phyloP scores from a whole-genome alignment of 2,113 vertebrate species.

The Peromyscus leucopus region DNA sequence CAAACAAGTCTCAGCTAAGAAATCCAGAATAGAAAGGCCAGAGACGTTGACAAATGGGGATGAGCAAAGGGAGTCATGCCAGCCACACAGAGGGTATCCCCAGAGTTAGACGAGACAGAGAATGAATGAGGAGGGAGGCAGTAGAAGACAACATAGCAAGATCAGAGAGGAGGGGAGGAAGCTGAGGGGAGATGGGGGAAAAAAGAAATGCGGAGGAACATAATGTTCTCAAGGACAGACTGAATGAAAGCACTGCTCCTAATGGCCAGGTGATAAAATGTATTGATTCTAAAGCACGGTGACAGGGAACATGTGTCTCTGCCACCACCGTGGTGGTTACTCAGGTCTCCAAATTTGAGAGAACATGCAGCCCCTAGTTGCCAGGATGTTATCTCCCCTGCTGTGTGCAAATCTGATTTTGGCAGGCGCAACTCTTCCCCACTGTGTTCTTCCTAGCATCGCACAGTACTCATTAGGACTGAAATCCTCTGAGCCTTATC shows the following conservation, averaged over 20 bases:
- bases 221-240: background rate
- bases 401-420: slow-evolving; percentile 69
- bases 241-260: background rate
- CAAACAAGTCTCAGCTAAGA: slow-evolving; percentile 4
- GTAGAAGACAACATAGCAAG: background rate
- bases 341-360: slow-evolving; percentile 6
- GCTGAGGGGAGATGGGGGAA: background rate
- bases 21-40: background rate
- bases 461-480: slow-evolving; percentile 66
- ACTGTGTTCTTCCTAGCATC: slow-evolving; percentile 47
- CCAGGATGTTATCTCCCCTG: slow-evolving; percentile 42
- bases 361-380: slow-evolving; percentile 61
- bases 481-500: slow-evolving; percentile 67
- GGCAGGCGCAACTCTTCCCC: slow-evolving; percentile 38
- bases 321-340: background rate
- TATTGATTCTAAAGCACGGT: slow-evolving; percentile 21
- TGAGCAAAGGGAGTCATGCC: fast-evolving
- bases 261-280: background rate
- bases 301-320: background rate
- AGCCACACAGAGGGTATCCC: background rate
- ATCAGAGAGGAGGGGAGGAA: background rate
- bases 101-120: background rate
- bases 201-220: background rate
- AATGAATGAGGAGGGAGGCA: background rate
- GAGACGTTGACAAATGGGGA: background rate